Evolutionary conservation across 2,797 vertebrate genomes (phyloP).

Genomic region (Gymnothorax reevesii): DNA sequence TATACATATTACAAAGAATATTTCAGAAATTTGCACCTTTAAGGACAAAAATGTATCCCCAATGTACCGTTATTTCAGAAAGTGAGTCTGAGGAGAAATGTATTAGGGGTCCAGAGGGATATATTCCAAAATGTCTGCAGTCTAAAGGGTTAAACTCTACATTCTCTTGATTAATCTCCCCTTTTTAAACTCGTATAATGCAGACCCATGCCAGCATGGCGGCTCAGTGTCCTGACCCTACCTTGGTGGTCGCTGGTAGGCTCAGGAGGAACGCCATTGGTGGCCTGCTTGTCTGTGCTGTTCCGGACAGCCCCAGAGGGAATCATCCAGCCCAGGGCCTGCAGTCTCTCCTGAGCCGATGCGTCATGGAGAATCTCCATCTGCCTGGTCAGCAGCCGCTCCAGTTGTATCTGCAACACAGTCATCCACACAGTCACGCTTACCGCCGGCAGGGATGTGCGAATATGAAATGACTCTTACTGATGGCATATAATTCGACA

Average conservation of each 20-base stretch:
- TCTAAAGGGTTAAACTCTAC: too few species aligned
- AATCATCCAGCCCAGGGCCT: conserved; percentile 83
- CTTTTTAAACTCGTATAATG: too few species aligned
- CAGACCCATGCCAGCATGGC: too few species aligned
- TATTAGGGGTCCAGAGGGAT: too few species aligned
- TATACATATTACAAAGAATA: too few species aligned
- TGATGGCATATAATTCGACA: not conserved
- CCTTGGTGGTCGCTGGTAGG: conserved; percentile 78
- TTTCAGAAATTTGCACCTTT: too few species aligned
- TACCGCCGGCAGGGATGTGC: not conserved
- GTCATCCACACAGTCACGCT: not conserved
- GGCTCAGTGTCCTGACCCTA: conserved; percentile 46
- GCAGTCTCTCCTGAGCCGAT: conserved; percentile 85
- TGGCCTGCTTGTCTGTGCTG: conserved; percentile 79
- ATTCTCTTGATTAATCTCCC: too few species aligned
- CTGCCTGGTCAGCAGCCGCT: conserved; percentile 90
- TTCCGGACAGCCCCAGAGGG: conserved; percentile 81
- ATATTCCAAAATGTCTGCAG: too few species aligned
- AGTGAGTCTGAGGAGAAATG: too few species aligned
- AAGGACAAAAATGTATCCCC: too few species aligned
- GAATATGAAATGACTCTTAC: not conserved
- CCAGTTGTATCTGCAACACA: conserved; percentile 80
- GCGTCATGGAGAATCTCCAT: conserved; percentile 94
- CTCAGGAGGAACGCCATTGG: conserved; percentile 76
- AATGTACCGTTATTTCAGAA: too few species aligned